phyloP scores from a whole-genome alignment of 2,113 vertebrate species.

The Sterrhoptilus dennistouni region DNA sequence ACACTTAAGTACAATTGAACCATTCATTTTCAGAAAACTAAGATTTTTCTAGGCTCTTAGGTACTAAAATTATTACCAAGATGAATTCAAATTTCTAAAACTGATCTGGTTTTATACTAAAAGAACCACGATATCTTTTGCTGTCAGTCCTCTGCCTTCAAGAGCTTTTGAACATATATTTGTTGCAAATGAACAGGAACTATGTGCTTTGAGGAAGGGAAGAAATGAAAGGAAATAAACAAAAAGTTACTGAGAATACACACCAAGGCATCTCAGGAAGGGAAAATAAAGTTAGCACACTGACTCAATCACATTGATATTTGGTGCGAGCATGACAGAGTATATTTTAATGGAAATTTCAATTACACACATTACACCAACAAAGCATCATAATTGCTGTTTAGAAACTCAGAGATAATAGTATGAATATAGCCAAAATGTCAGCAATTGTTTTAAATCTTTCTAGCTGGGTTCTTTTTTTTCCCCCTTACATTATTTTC shows the following conservation, averaged over 20 bases:
- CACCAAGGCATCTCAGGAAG: background rate
- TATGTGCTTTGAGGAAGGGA: background rate
- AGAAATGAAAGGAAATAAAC: background rate
- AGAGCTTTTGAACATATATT: accelerated
- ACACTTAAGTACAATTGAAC: background rate
- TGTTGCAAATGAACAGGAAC: background rate
- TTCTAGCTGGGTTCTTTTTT: accelerated
- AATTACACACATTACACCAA: background rate
- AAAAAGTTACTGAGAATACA: background rate
- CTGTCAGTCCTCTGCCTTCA: background rate
- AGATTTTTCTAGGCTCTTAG: background rate
- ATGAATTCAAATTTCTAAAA: background rate
- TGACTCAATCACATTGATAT: background rate
- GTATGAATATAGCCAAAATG: background rate
- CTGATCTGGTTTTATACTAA: background rate
- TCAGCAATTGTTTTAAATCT: background rate
- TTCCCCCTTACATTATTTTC: accelerated
- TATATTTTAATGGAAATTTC: background rate
- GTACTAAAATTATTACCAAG: background rate
- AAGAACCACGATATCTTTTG: background rate
- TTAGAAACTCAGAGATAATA: background rate
- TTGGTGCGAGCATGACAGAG: background rate
- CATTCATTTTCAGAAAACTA: background rate
- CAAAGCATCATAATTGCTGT: background rate
- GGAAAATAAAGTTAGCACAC: background rate